Conservation (phyloP, 1,140 invertebrate genomes). For the Diabrotica virgifera region DNA sequence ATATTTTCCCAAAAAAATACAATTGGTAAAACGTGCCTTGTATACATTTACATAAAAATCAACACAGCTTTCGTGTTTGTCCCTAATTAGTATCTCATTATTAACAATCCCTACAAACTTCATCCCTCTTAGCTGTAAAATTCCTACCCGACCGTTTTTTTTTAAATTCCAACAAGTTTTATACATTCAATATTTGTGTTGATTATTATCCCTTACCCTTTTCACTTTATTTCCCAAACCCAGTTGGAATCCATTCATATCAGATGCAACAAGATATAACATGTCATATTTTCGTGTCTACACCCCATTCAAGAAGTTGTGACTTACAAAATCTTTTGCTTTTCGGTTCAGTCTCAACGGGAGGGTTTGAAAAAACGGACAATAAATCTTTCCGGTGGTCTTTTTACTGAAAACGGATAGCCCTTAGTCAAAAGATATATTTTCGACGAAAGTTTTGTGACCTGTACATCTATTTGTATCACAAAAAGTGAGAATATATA, state of each 20-base stretch:
- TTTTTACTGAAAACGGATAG: conserved; percentile 5
- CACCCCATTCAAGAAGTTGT: conserved; percentile 8
- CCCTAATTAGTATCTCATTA: too few species aligned
- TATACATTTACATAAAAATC: too few species aligned
- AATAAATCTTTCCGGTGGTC: neutral
- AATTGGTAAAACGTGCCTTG: too few species aligned
- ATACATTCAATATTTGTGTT: conserved; percentile 1
- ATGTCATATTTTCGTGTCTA: conserved; percentile 6
- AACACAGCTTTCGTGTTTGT: too few species aligned
- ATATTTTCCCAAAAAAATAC: too few species aligned
- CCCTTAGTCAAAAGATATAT: neutral
- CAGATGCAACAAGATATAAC: conserved; percentile 5
- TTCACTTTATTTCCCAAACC: neutral
- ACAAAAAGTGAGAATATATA: too few species aligned
- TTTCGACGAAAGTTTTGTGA: too few species aligned
- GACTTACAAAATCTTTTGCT: neutral
- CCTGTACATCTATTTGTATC: too few species aligned
- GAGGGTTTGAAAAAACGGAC: neutral
- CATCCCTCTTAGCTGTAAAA: too few species aligned
- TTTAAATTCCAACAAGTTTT: neutral
- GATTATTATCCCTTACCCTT: neutral
- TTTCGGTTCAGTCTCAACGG: neutral
- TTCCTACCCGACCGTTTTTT: neutral
- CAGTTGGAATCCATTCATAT: neutral
- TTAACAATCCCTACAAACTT: too few species aligned